Base-by-base conservation (phyloP, 2,797 vertebrate species). In the Argya squamiceps region DNA sequence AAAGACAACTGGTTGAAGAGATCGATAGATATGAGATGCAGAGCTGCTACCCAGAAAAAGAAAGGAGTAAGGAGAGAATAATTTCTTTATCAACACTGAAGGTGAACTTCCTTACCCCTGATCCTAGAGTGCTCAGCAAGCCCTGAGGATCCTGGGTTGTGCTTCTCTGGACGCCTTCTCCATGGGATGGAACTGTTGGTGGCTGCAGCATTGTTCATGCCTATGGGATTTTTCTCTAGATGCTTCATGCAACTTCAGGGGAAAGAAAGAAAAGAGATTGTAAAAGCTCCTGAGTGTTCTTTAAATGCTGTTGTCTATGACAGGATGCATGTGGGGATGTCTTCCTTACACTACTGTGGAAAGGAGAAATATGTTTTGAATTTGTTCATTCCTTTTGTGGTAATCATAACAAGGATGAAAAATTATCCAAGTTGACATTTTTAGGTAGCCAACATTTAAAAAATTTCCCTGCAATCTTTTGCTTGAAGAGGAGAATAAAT, bases 201-300 rank as follows among this genome's bases (percentile, higher is more conserved):
- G 3, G 11, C 41, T 89, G 75, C 3, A 2, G 56, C 37, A 70
- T 60, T 6, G 0, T 36, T 85, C 0, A 0, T 12, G 56, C 58
- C 37, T 4, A 0, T 29, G 41, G 23, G 19, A 4, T 5, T 78
- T 69, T 88, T 43, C 52, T 84, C 73, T 32, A 47, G 30, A 32
- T 49, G 41, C n/a, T 78, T 84, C 1, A 1, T 27, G 36, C 32
- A 74, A 22, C 23, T 92, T 27, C 37, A 56, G 20, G 21, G 7
- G 41, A 77, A 73, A 74, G 18, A 68, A 73, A 64, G 39, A 86
- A 23, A 93, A 70, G 4, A 88, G 12, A 55, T 9, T 44, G 34
- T 27, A 36, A 86, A 84, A 50, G 20, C 6, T 84, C 47, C 13
- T 3, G 9, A 73, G 29, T 36, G 64, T 55, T 47, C 37, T 76